phyloP scores from a whole-genome alignment of 1,140 invertebrate genomes.

The Procambarus clarkii region DNA sequence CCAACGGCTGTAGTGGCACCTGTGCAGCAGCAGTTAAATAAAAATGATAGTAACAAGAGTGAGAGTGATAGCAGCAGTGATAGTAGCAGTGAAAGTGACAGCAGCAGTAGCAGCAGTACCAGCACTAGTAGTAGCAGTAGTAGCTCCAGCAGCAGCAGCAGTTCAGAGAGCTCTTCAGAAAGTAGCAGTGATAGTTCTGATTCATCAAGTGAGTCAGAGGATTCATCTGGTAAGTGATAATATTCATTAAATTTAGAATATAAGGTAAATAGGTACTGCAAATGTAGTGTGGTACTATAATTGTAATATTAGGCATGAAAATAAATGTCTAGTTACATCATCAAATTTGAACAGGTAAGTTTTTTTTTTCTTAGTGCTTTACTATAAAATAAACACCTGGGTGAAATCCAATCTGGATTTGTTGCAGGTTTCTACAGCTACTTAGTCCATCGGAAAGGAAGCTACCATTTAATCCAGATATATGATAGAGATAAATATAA shows the following conservation, averaged over 20 bases:
- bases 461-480: no score
- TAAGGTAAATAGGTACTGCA: no score
- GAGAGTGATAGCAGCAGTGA: constrained; percentile 60
- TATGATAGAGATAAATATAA: no score
- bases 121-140: constrained; percentile 64
- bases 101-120: constrained; percentile 60
- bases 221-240: constrained; percentile 5
- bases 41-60: constrained; percentile 46
- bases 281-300: no score
- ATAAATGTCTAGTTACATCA: no score
- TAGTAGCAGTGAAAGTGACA: constrained; percentile 55
- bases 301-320: no score
- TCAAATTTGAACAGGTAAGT: no score
- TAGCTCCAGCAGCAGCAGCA: constrained; percentile 71
- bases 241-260: not conserved
- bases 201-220: constrained; percentile 50
- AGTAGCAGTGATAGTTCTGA: constrained; percentile 54
- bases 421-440: no score
- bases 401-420: no score
- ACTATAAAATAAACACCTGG: no score
- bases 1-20: constrained; percentile 73
- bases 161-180: constrained; percentile 56
- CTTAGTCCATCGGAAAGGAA: no score
- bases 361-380: no score
- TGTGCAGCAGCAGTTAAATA: constrained; percentile 61